phyloP scores from a whole-genome alignment of 2,113 vertebrate species.

The Prunella fulvescens region DNA sequence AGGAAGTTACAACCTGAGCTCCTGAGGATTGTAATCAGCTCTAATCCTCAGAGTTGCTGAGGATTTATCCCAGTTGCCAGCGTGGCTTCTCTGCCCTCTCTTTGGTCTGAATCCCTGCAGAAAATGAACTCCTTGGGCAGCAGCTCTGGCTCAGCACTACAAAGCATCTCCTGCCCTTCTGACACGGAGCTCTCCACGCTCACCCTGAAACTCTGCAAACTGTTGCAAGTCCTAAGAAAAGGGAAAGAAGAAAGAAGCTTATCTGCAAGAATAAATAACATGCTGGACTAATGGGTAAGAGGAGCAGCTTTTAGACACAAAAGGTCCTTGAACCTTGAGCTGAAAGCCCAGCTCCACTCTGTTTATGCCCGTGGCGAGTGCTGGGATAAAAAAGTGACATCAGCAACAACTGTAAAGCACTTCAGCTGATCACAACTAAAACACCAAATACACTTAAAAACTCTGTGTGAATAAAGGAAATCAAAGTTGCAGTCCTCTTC shows the following conservation, averaged over 20 bases:
- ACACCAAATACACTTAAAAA: neutral
- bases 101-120: neutral
- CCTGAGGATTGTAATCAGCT: neutral
- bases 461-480: neutral
- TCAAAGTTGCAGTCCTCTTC: neutral
- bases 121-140: neutral
- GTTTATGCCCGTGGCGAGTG: neutral
- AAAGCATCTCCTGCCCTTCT: neutral
- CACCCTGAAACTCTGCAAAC: neutral
- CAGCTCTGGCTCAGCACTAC: neutral
- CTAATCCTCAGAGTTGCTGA: neutral
- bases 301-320: neutral
- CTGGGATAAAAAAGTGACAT: neutral
- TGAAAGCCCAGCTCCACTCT: neutral
- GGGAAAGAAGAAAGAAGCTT: neutral
- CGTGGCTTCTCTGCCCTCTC: neutral
- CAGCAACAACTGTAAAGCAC: neutral
- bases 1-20: neutral
- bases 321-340: neutral
- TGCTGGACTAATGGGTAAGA: neutral
- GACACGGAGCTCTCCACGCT: neutral
- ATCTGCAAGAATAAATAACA: neutral
- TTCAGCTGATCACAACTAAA: neutral
- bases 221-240: neutral
- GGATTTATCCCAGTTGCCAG: neutral